Percentiles rank a stretch among this genome's conserved stretches.
Conservation (phyloP, 2,888 invertebrate genomes). For the Thymelicus acteon region DNA sequence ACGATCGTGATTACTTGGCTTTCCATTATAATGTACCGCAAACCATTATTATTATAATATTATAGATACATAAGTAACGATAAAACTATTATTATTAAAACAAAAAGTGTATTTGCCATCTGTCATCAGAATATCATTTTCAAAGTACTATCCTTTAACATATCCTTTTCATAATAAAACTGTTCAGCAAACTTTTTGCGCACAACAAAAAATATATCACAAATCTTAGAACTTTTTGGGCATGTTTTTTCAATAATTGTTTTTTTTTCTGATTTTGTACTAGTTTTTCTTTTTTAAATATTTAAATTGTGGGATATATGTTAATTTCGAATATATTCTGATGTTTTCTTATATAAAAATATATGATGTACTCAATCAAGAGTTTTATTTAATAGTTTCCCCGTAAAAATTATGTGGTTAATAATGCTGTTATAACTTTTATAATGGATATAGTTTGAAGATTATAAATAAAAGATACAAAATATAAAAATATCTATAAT, state of each 20-base stretch:
- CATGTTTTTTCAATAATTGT: constrained; percentile 39
- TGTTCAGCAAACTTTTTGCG: constrained; percentile 65
- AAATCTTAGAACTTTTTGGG: constrained; percentile 39
- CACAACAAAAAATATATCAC: constrained; percentile 58
- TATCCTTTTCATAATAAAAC: constrained; percentile 64
- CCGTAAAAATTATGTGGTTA: neutral
- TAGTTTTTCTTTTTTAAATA: constrained; percentile 35
- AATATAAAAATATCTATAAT: constrained; percentile 20
- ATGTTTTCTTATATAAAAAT: constrained; percentile 67
- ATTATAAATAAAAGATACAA: neutral
- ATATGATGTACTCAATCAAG: neutral
- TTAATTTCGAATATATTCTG: constrained; percentile 82
- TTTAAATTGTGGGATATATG: constrained; percentile 51
- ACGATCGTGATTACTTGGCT: constrained; percentile 11
- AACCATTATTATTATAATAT: neutral
- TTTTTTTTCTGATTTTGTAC: constrained; percentile 39
- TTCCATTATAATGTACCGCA: constrained; percentile 21
- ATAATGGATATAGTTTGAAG: neutral
- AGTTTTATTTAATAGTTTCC: constrained; percentile 13
- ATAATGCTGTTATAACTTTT: neutral
- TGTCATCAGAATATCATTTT: constrained; percentile 65
- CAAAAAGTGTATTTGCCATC: constrained; percentile 34
- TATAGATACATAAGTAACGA: constrained; percentile 3
- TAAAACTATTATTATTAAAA: constrained; percentile 24
- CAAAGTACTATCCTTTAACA: constrained; percentile 53